Percentiles rank a stretch among this genome's conserved stretches.
These are phyloP conservation scores for Myiotriccus ornatus DNA, from an alignment of 2,797 vertebrate species.

Conservation along the genomic window DNA sequence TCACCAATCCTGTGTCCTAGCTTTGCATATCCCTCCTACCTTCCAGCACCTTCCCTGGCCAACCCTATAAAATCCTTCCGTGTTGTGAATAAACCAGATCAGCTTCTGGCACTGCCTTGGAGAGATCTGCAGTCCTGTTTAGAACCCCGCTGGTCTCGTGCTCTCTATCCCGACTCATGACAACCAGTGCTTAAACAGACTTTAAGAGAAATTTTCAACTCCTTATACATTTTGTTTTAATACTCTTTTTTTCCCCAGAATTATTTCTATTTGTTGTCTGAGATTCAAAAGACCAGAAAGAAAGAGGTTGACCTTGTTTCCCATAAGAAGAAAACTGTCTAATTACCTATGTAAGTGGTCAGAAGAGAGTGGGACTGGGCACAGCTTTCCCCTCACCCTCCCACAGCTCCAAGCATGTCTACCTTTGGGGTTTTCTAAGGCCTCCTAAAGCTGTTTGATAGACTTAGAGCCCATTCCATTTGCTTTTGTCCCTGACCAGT, in stretches of 20 bases:
- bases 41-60: no score
- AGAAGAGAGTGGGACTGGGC: not conserved
- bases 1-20: no score
- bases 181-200: not conserved
- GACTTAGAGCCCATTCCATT: not conserved
- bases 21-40: no score
- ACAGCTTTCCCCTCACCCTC: accelerated
- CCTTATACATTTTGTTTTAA: not conserved
- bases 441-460: not conserved
- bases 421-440: not conserved
- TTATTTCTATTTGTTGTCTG: not conserved
- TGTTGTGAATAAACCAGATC: no score
- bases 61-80: no score
- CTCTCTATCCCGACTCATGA: no score
- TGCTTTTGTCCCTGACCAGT: not conserved
- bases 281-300: not conserved
- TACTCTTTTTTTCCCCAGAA: not conserved
- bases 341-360: accelerated
- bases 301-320: not conserved
- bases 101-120: no score
- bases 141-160: no score
- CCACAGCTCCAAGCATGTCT: not conserved
- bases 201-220: not conserved
- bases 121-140: no score
- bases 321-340: not conserved